These are phyloP conservation scores for Mungos mungo DNA, from an alignment of 2,113 vertebrate species.

Conservation along the genomic window DNA sequence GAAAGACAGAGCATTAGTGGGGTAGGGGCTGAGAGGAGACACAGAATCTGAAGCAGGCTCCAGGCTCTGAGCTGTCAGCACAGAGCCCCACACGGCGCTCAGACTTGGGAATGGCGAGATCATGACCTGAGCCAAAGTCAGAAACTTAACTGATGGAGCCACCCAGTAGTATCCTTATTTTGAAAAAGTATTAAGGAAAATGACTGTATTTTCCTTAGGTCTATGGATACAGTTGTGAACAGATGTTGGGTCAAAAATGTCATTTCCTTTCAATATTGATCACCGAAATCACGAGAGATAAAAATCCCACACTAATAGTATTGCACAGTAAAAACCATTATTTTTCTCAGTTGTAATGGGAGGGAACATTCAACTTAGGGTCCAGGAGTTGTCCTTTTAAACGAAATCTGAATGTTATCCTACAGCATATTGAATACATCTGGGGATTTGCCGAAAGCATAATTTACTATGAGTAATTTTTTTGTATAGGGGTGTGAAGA, in stretches of 20 bases:
- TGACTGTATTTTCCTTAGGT: not conserved
- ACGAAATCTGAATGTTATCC: not conserved
- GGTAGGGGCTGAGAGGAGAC: too few species aligned
- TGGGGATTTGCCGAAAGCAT: constrained; percentile 51
- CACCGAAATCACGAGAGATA: not conserved
- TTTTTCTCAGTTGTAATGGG: not conserved
- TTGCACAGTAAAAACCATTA: not conserved
- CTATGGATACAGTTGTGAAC: not conserved
- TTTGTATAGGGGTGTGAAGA: not conserved
- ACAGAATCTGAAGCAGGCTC: too few species aligned
- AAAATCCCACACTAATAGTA: not conserved
- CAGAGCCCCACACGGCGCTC: too few species aligned
- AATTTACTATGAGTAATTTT: constrained; percentile 32
- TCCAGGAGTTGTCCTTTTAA: not conserved
- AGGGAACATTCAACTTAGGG: not conserved
- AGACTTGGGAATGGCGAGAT: too few species aligned
- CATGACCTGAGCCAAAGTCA: too few species aligned
- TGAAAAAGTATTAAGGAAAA: not conserved
- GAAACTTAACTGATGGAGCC: too few species aligned
- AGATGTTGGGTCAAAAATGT: not conserved
- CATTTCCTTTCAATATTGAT: not conserved
- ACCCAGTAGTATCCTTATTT: not conserved
- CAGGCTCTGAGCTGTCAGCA: too few species aligned
- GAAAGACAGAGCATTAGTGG: too few species aligned
- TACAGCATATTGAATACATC: not conserved